Conservation (phyloP, 2,888 invertebrate genomes). For the Hyalella azteca region DNA sequence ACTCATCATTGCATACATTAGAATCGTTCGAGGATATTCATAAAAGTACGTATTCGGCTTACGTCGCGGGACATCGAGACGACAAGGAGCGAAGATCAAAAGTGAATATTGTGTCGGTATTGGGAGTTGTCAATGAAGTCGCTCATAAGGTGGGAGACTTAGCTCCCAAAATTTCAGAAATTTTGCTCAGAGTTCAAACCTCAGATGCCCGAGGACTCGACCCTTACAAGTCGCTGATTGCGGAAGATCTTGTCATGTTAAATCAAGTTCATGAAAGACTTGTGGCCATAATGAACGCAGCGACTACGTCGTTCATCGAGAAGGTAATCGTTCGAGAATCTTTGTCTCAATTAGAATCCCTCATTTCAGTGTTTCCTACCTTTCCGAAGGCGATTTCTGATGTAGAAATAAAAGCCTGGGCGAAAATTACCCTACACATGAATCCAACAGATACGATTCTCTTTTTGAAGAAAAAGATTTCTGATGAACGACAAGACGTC, state of each 20-base stretch:
- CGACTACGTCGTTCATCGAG: background rate
- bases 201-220: background rate
- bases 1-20: too few relatives aligned
- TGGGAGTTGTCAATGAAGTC: constrained; percentile 10
- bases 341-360: background rate
- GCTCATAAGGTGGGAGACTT: background rate
- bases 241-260: background rate
- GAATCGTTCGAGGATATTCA: too few relatives aligned
- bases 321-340: constrained; percentile 14
- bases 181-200: background rate
- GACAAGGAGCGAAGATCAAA: background rate
- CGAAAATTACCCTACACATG: background rate
- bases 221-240: background rate
- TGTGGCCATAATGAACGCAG: background rate
- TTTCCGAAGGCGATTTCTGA: background rate
- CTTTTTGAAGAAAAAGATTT: constrained; percentile 2
- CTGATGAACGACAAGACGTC: background rate
- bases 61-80: background rate
- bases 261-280: background rate
- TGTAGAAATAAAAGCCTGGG: constrained; percentile 11
- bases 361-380: background rate
- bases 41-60: too few relatives aligned
- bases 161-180: background rate
- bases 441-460: constrained; percentile 1
- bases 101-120: background rate